Conservation (phyloP, 2,797 vertebrate genomes). For the Hapalemur alaotrensis region DNA sequence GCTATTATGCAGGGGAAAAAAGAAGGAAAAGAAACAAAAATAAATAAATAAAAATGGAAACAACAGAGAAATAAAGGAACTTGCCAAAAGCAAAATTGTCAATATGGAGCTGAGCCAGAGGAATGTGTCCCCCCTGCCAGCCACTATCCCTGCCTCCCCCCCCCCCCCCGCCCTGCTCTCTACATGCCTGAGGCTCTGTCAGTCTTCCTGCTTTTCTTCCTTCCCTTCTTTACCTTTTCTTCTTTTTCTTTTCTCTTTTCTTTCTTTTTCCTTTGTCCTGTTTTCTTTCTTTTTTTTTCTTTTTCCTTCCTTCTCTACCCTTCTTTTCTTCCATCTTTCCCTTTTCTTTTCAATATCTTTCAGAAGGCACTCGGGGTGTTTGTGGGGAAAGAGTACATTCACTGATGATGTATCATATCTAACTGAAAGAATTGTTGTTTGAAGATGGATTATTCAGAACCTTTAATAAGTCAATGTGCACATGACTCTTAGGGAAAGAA, state of each 20-base stretch:
- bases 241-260: neutral
- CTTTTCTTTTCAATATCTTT: neutral
- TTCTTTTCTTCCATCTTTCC: neutral
- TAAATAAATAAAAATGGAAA: neutral
- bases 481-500: neutral
- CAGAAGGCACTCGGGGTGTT: neutral
- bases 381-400: neutral
- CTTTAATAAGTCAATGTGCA: neutral
- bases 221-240: neutral
- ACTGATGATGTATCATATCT: neutral
- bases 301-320: neutral
- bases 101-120: neutral
- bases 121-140: accelerated
- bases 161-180: too few species aligned
- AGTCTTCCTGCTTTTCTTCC: neutral
- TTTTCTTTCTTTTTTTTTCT: neutral
- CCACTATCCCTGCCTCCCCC: accelerated
- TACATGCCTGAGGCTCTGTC: neutral
- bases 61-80: neutral
- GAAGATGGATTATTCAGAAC: neutral
- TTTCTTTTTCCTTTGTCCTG: too few species aligned
- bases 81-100: neutral
- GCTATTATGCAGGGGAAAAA: neutral
- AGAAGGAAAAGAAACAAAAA: neutral
- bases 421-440: neutral